Evolutionary conservation across 2,797 vertebrate genomes (phyloP), one percentile per base, ranked within the genome.

Genomic region (Darevskia mixta): DNA sequence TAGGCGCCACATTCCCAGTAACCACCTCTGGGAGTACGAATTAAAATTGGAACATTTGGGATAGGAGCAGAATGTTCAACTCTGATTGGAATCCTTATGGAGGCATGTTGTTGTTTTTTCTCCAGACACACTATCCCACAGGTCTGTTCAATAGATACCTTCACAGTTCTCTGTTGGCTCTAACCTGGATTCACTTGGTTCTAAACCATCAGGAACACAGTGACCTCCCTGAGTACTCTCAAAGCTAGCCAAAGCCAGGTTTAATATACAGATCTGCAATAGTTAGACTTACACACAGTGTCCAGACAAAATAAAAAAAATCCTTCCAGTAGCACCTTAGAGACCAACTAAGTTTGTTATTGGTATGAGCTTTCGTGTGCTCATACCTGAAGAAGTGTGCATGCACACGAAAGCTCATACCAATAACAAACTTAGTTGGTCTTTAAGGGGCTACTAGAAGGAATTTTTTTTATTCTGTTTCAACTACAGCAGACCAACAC

Each of bases 121-220:
- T 64, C 72, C 25, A 72, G 43, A 5, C 25, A n/a, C 80, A 35
- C 23, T 15, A 27, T 77, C 20, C 17, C 66, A 77, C 20, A 64
- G 58, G 4, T 82, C 5, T 55, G 23, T 29, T 49, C 18, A 23
- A 49, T 18, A 77, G 18, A 27, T 35, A 72, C 49, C 25, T 67
- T 67, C 18, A 67, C 82, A 83, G 7, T 78, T 1, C 25, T 45
- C 45, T 41, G 9, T 11, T 3, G 83, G 77, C 82, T 11, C 9
- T 35, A 72, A 15, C 55, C 67, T 55, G 81, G 55, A 43, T 75
- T 35, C 49, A 87, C 79, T 25, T 72, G 32, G 45, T 86, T 87
- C 86, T 27, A 78, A 83, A 78, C 13, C 78, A 83, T 20, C 55
- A 82, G n/a, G 73, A 69, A 83, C 41, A 77, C 35, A 27, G 4